A percentile compares a stretch with the other conserved stretches of the same genome.
Conservation (phyloP, 1,140 invertebrate genomes). For the Phortica variegata region DNA sequence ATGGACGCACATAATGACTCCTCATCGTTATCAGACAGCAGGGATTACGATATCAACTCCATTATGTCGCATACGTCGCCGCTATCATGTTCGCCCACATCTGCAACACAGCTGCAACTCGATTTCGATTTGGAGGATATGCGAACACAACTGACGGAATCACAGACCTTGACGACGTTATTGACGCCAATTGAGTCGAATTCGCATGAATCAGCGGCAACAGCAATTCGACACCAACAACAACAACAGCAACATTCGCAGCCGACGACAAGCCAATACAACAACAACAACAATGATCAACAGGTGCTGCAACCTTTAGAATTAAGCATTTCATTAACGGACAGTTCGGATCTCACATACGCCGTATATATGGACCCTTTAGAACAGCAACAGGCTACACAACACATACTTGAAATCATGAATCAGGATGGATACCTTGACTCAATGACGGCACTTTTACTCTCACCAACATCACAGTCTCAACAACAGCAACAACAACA, state of each 20-base stretch:
- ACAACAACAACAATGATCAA: slow-evolving; percentile 35
- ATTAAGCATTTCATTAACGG: slow-evolving; percentile 36
- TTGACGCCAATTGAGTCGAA: slow-evolving; percentile 15
- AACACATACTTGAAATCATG: slow-evolving; percentile 21
- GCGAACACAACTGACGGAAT: neutral
- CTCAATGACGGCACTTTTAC: slow-evolving; percentile 10
- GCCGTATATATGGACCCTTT: slow-evolving; percentile 2
- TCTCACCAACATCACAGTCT: slow-evolving; percentile 4
- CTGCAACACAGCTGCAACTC: slow-evolving; percentile 22
- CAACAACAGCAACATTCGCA: slow-evolving; percentile 4
- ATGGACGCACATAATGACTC: too few species aligned
- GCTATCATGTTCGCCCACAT: slow-evolving; percentile 19
- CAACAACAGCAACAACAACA: neutral
- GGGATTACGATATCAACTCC: slow-evolving; percentile 49
- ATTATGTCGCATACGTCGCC: slow-evolving; percentile 33
- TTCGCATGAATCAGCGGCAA: neutral
- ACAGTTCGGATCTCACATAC: slow-evolving; percentile 18
- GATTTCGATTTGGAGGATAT: slow-evolving; percentile 27
- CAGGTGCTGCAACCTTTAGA: slow-evolving; percentile 50
- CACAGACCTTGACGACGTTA: slow-evolving; percentile 15
- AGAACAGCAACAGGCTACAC: slow-evolving; percentile 14
- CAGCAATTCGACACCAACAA: slow-evolving; percentile 10
- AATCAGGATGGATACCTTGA: slow-evolving; percentile 11
- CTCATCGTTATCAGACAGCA: slow-evolving; percentile 50
- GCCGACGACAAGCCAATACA: slow-evolving; percentile 1